A percentile compares a stretch with the other conserved stretches of the same genome.
These are phyloP conservation scores for Marisa cornuarietis DNA, from an alignment of 1,140 invertebrate species.

Conservation along the genomic window DNA sequence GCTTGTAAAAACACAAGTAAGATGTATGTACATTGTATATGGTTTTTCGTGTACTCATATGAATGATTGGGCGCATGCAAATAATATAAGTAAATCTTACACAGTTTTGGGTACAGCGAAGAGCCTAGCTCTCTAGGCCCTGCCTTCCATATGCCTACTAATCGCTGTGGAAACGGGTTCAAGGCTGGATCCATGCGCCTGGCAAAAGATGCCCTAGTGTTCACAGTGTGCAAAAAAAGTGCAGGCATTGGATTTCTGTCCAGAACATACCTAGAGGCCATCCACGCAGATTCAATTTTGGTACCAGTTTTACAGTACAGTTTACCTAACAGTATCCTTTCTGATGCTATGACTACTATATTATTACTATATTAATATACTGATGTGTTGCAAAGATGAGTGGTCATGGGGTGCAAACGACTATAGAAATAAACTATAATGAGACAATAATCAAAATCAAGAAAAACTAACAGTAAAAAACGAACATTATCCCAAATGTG, in stretches of 20 bases:
- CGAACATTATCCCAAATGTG: too few species aligned
- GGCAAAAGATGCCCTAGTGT: constrained; percentile 57
- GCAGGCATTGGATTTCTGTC: constrained; percentile 59
- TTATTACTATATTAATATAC: not conserved
- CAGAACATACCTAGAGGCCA: constrained; percentile 54
- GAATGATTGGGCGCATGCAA: too few species aligned
- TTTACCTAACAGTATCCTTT: constrained; percentile 53
- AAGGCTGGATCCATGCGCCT: constrained; percentile 62
- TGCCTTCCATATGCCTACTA: constrained; percentile 53
- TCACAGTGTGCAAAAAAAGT: constrained; percentile 43
- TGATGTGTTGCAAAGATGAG: too few species aligned
- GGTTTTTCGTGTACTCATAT: too few species aligned
- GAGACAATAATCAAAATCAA: too few species aligned
- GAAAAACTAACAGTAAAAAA: too few species aligned
- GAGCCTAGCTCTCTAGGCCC: constrained; percentile 36
- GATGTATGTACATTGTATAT: too few species aligned
- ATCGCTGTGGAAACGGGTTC: constrained; percentile 63
- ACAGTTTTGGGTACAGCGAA: constrained; percentile 63
- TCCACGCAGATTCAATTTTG: constrained; percentile 54
- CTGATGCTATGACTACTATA: not conserved
- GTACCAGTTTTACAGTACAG: constrained; percentile 58
- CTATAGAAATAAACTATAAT: too few species aligned
- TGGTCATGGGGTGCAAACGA: too few species aligned
- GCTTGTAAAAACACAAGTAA: too few species aligned
- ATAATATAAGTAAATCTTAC: too few species aligned